phyloP scores from a whole-genome alignment of 2,888 invertebrate genomes.

The Eurytoma adleriae region DNA sequence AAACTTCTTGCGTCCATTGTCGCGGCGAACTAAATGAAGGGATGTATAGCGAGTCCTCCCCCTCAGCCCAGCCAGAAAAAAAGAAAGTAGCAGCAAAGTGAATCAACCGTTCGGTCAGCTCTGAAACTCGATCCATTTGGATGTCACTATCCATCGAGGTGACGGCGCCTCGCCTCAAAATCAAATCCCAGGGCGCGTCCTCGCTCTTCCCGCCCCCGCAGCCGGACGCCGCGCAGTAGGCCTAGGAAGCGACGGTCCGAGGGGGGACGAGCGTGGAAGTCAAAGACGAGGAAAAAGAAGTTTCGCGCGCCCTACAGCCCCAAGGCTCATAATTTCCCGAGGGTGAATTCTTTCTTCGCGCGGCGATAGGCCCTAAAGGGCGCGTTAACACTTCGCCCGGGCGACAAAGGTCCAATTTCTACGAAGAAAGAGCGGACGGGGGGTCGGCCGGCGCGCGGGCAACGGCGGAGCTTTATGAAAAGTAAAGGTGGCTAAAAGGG shows the following conservation, averaged over 20 bases:
- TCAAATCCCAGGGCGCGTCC: slow-evolving; percentile 47
- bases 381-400: slow-evolving; percentile 69
- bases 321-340: slow-evolving; percentile 68
- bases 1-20: slow-evolving; percentile 34
- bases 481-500: slow-evolving; percentile 45
- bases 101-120: slow-evolving; percentile 45
- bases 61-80: background rate
- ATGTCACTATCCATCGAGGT: slow-evolving; percentile 36
- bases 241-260: too few relatives aligned
- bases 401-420: slow-evolving; percentile 72
- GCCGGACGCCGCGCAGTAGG: slow-evolving; percentile 27
- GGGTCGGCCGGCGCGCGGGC: background rate
- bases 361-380: slow-evolving; percentile 66
- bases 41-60: too few relatives aligned
- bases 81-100: slow-evolving; percentile 42
- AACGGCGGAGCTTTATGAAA: slow-evolving; percentile 46
- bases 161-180: slow-evolving; percentile 35
- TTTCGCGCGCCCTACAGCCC: slow-evolving; percentile 18
- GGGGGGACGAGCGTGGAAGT: slow-evolving; percentile 12
- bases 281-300: slow-evolving; percentile 32
- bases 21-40: slow-evolving; percentile 32
- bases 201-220: slow-evolving; percentile 51
- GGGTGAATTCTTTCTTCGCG: slow-evolving; percentile 68
- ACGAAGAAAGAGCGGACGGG: slow-evolving; percentile 42
- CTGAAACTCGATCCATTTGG: slow-evolving; percentile 51